phyloP scores from a whole-genome alignment of 1,140 invertebrate species.

The Lethrus apterus region DNA sequence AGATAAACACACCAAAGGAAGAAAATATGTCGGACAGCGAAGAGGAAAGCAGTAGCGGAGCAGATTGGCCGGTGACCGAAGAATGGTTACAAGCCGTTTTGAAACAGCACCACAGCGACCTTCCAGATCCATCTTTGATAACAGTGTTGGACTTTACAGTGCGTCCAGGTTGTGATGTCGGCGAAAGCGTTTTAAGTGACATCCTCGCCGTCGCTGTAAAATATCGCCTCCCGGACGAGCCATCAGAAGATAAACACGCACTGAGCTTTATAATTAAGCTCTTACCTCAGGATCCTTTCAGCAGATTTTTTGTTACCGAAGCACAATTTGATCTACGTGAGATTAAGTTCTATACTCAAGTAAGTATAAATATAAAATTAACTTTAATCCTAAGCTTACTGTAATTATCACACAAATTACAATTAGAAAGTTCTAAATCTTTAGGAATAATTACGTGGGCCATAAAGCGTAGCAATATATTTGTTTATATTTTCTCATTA shows the following conservation, averaged over 20 bases:
- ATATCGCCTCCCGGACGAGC: constrained; percentile 40
- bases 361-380: constrained; percentile 36
- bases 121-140: constrained; percentile 35
- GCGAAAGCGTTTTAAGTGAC: constrained; percentile 55
- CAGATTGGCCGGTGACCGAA: constrained; percentile 49
- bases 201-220: constrained; percentile 52
- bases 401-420: too few relatives aligned
- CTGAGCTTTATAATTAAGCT: constrained; percentile 66
- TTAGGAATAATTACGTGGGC: too few relatives aligned
- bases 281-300: constrained; percentile 65
- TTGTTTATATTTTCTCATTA: too few relatives aligned
- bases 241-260: constrained; percentile 24
- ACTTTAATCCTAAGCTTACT: too few relatives aligned
- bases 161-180: constrained; percentile 46
- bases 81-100: constrained; percentile 55
- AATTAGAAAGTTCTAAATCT: too few relatives aligned
- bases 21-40: constrained; percentile 49
- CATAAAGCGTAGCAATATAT: too few relatives aligned
- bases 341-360: constrained; percentile 75
- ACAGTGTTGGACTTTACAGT: constrained; percentile 45
- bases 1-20: not conserved
- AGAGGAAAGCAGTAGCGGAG: constrained; percentile 40
- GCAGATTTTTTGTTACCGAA: constrained; percentile 67
- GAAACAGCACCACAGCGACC: constrained; percentile 45
- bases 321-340: constrained; percentile 75